These are phyloP conservation scores for Microctonus hyperodae DNA, from an alignment of 2,888 invertebrate species.

Conservation along the genomic window DNA sequence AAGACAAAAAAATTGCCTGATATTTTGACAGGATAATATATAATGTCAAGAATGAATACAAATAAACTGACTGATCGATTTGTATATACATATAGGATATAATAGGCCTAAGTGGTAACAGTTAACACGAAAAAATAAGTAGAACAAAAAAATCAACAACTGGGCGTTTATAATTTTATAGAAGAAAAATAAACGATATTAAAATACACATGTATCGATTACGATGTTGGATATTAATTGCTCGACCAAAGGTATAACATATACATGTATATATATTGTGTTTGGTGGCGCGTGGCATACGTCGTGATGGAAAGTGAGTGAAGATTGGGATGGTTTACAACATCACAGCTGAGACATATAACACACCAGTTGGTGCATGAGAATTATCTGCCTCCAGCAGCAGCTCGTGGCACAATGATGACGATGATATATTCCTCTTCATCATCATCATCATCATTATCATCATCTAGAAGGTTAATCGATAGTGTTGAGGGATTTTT, in stretches of 20 bases:
- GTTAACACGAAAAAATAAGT: neutral
- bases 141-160: neutral
- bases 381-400: neutral
- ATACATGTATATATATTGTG: neutral
- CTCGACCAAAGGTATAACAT: neutral
- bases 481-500: neutral
- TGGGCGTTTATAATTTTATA: neutral
- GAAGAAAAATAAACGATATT: neutral
- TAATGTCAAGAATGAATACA: too few relatives aligned
- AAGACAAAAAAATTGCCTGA: neutral
- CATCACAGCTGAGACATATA: conserved; percentile 4
- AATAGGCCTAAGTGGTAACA: too few relatives aligned
- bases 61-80: neutral
- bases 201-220: neutral
- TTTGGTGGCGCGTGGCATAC: conserved; percentile 27
- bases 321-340: neutral
- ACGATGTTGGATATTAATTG: conserved; percentile 24
- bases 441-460: too few relatives aligned
- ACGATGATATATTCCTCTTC: neutral
- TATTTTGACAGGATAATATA: too few relatives aligned
- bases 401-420: conserved; percentile 8
- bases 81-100: too few relatives aligned
- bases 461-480: too few relatives aligned
- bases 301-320: neutral
- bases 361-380: conserved; percentile 5